These are phyloP conservation scores for Artibeus jamaicensis DNA, from an alignment of 2,797 vertebrate genomes.

Conservation along the genomic window DNA sequence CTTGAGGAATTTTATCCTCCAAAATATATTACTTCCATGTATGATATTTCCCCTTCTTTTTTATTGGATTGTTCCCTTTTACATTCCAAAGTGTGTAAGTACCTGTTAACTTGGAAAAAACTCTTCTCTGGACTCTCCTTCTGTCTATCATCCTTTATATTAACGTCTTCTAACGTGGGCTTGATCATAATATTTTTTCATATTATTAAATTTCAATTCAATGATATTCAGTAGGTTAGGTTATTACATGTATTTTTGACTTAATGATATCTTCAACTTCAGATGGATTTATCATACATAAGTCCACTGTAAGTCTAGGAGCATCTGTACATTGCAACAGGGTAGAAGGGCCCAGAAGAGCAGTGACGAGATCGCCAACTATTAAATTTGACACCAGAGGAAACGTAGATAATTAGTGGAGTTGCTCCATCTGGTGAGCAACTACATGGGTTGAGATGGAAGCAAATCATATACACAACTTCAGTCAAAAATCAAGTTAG, in stretches of 20 bases:
- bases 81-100: neutral
- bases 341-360: conserved; percentile 2
- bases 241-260: too few species aligned
- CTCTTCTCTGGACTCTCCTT: neutral
- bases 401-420: conserved; percentile 63
- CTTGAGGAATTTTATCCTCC: neutral
- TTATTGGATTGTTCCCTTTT: neutral
- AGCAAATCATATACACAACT: conserved; percentile 37
- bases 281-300: neutral
- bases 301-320: neutral
- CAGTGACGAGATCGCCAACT: conserved; percentile 52
- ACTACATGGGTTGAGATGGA: neutral
- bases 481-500: conserved; percentile 40
- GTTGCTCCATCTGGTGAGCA: conserved; percentile 62
- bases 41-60: neutral
- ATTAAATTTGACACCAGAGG: neutral
- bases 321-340: neutral
- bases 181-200: too few species aligned
- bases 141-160: neutral
- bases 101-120: neutral
- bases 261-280: neutral
- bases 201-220: too few species aligned
- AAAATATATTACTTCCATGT: neutral
- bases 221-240: too few species aligned
- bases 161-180: neutral